phyloP scores from a whole-genome alignment of 1,140 invertebrate species.

The Trachymyrmex septentrionalis region DNA sequence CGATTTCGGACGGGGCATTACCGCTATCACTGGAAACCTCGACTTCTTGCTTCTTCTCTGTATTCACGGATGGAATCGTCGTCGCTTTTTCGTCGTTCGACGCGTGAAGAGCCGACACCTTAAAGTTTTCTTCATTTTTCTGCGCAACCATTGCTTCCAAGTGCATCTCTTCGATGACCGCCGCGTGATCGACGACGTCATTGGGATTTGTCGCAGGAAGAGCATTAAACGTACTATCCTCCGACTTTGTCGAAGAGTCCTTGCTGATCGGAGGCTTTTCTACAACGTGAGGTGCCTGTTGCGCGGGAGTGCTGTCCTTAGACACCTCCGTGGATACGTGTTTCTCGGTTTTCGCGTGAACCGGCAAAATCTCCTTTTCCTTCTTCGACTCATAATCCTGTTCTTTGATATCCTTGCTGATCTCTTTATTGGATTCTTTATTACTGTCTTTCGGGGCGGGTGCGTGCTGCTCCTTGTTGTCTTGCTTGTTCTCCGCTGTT shows the following conservation, averaged over 20 bases:
- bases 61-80: constrained; percentile 48
- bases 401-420: constrained; percentile 79
- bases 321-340: constrained; percentile 45
- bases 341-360: constrained; percentile 59
- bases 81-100: constrained; percentile 61
- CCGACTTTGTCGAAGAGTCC: constrained; percentile 69
- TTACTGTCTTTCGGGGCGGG: constrained; percentile 68
- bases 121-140: constrained; percentile 86
- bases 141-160: constrained; percentile 84
- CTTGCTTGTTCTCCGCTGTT: constrained; percentile 73
- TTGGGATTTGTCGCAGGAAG: constrained; percentile 70
- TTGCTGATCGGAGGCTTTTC: constrained; percentile 65
- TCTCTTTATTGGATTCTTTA: constrained; percentile 72
- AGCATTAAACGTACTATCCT: constrained; percentile 67
- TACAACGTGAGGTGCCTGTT: constrained; percentile 32
- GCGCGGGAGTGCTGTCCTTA: constrained; percentile 62
- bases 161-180: constrained; percentile 74
- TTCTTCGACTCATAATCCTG: constrained; percentile 80
- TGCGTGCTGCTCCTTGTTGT: constrained; percentile 68
- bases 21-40: constrained; percentile 54
- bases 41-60: constrained; percentile 75
- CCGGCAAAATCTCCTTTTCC: constrained; percentile 68
- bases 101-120: constrained; percentile 78
- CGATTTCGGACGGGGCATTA: background rate
- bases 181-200: constrained; percentile 83